Evolutionary conservation across 2,113 vertebrate genomes (phyloP), one percentile per base, ranked within the genome.

Genomic region (Brienomyrus longianalis): DNA sequence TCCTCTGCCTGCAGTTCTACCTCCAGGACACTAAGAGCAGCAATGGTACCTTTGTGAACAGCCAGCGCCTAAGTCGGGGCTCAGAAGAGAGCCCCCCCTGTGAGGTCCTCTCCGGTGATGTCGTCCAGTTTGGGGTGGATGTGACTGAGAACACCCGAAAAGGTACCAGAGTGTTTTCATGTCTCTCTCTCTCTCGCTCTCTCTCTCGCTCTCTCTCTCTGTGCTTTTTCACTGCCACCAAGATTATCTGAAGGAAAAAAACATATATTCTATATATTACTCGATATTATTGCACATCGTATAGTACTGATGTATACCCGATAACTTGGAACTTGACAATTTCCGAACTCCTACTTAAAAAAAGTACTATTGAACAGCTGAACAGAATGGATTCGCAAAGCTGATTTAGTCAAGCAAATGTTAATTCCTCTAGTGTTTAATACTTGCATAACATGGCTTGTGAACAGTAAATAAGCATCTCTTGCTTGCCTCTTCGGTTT

Each of bases 11-110:
- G 15, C 96, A 99, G 98, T 99, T 99, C 94, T 99, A 99, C 95
- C 97, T 99, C 93, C 98, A 99, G 97, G 98, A 99, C 97, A 99
- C 98, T 93, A 99, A 99, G 95, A 99, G 98, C 97, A 99, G 98
- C 96, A 99, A 99, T 92, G 98, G 98, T 94, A 99, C 98, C 90
- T 99, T 99, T 95, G 98, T 99, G 95, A 99, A 99, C 96, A 99
- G 98, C 95, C 98, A 99, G 96, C 96, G 98, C 94, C 94, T 99
- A 95, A 99, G 98, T 93, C 97, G 98, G 84, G 98, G 98, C 93
- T 99, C 98, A 0, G 98, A 99, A 94, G 98, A 99, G 95, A 99
- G 98, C 93, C 98, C 98, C 48, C 98, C 98, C 91, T 99, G 98
- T 91, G 98, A 99, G 95, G 97, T 99, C 91, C 97, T 99, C 90